A percentile compares a stretch with the other conserved stretches of the same genome.
Conservation (phyloP, 92 coral and sea anemone species). For the Parazoanthus swiftii region DNA sequence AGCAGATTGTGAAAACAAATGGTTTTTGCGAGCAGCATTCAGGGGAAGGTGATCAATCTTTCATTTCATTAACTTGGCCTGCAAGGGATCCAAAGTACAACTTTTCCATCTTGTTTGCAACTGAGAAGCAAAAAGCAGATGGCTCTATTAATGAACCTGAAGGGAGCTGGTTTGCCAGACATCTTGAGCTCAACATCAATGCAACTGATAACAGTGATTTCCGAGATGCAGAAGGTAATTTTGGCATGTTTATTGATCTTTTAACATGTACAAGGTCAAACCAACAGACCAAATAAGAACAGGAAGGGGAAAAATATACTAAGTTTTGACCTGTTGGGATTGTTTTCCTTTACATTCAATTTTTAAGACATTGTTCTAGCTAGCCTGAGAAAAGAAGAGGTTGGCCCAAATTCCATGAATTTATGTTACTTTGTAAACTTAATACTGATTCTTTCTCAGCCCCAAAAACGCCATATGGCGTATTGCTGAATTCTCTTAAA, state of each 20-base stretch:
- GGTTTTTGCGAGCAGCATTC: not conserved
- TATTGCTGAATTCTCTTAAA: too few species aligned
- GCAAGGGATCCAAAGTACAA: slow-evolving; percentile 9
- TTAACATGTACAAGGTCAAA: not conserved
- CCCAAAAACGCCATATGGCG: too few species aligned
- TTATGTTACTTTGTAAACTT: too few species aligned
- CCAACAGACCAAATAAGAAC: not conserved
- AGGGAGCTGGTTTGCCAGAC: not conserved
- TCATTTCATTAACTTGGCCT: slow-evolving; percentile 18
- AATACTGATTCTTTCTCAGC: too few species aligned
- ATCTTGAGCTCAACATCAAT: not conserved
- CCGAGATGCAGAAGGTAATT: slow-evolving; percentile 19
- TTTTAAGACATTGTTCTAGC: too few species aligned
- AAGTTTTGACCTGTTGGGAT: too few species aligned
- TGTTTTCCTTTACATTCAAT: too few species aligned
- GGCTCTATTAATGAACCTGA: not conserved
- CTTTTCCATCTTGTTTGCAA: slow-evolving; percentile 7
- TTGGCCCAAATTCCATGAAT: too few species aligned
- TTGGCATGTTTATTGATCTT: too few species aligned
- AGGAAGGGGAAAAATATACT: too few species aligned
- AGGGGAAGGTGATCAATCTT: not conserved
- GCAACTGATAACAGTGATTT: not conserved
- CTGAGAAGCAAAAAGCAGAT: not conserved
- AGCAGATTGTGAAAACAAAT: not conserved
- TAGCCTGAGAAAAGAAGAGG: too few species aligned